Evolutionary conservation across 2,888 invertebrate genomes (phyloP).

Genomic region (Melieria picta): DNA sequence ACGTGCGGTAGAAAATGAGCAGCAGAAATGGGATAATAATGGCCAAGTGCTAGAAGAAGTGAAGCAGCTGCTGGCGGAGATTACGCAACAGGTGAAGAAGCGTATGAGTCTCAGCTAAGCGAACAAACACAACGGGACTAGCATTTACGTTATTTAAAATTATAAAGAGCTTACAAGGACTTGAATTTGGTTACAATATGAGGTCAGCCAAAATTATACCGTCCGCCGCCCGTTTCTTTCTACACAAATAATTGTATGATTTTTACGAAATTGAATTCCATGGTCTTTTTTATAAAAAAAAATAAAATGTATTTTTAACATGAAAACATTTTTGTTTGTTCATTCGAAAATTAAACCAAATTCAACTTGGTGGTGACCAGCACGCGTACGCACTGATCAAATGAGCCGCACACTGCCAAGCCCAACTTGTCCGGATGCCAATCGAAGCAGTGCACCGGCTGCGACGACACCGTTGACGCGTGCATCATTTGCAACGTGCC

Average conservation of each 20-base stretch:
- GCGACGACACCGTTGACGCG: constrained; percentile 82
- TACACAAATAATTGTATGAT: too few species aligned
- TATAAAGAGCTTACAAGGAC: too few species aligned
- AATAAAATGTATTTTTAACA: constrained; percentile 8
- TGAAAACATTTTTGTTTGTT: constrained; percentile 9
- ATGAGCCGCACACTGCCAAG: constrained; percentile 86
- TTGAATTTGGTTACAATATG: too few species aligned
- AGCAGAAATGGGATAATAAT: constrained; percentile 68
- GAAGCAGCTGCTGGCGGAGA: constrained; percentile 56
- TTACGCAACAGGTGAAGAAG: constrained; percentile 49
- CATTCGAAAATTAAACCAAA: constrained; percentile 62
- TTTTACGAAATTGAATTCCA: too few species aligned
- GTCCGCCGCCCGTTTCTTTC: too few species aligned
- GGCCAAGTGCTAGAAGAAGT: constrained; percentile 63
- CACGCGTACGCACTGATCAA: constrained; percentile 90
- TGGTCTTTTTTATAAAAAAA: constrained; percentile 13
- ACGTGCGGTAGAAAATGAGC: constrained; percentile 65
- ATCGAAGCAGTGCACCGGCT: constrained; percentile 89
- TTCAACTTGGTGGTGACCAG: constrained; percentile 90
- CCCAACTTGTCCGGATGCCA: constrained; percentile 94
- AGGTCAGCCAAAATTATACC: too few species aligned
- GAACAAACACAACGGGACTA: not conserved
- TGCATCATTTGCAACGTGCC: constrained; percentile 82
- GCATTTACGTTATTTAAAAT: not conserved
- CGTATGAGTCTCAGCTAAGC: constrained; percentile 48